Evolutionary conservation across 2,113 vertebrate species (phyloP).

Genomic region (Saccopteryx leptura): DNA sequence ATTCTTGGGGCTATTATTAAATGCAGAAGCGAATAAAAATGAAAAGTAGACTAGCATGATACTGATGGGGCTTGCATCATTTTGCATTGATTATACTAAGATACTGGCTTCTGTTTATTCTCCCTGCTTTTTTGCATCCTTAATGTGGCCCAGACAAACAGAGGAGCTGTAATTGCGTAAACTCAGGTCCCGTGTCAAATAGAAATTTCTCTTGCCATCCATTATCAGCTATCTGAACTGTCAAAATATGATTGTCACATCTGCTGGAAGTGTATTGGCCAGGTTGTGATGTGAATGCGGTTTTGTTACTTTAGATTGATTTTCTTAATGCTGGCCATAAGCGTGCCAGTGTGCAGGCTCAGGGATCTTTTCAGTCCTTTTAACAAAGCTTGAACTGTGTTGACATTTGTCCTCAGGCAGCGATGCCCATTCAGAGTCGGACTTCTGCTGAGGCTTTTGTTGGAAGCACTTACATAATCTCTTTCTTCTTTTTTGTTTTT

Average conservation of each 20-base stretch:
- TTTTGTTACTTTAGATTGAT: slow-evolving; percentile 78
- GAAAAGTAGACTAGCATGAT: neutral
- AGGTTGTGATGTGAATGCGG: slow-evolving; percentile 60
- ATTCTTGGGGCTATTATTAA: slow-evolving; percentile 52
- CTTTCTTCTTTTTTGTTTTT: slow-evolving; percentile 34
- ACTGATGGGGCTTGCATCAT: neutral
- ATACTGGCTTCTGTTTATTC: slow-evolving; percentile 63
- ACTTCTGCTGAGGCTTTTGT: slow-evolving; percentile 70
- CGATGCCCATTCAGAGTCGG: slow-evolving; percentile 67
- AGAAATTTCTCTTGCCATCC: slow-evolving; percentile 67
- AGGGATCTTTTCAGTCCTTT: slow-evolving; percentile 60
- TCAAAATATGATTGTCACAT: slow-evolving; percentile 83
- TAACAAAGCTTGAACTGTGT: slow-evolving; percentile 79
- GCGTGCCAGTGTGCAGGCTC: slow-evolving; percentile 27
- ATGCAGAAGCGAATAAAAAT: slow-evolving; percentile 58
- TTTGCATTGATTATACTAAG: slow-evolving; percentile 66
- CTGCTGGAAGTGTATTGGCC: slow-evolving; percentile 63
- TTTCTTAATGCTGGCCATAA: slow-evolving; percentile 77
- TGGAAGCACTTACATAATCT: slow-evolving; percentile 76
- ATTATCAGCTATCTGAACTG: slow-evolving; percentile 81
- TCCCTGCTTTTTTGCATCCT: slow-evolving; percentile 58
- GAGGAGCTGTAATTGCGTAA: slow-evolving; percentile 68
- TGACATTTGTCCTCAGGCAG: slow-evolving; percentile 79
- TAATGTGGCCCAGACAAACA: slow-evolving; percentile 70
- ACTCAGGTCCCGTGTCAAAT: slow-evolving; percentile 58